These are phyloP conservation scores for Drosophila eohydei DNA, from an alignment of 2,888 invertebrate species.

Conservation along the genomic window DNA sequence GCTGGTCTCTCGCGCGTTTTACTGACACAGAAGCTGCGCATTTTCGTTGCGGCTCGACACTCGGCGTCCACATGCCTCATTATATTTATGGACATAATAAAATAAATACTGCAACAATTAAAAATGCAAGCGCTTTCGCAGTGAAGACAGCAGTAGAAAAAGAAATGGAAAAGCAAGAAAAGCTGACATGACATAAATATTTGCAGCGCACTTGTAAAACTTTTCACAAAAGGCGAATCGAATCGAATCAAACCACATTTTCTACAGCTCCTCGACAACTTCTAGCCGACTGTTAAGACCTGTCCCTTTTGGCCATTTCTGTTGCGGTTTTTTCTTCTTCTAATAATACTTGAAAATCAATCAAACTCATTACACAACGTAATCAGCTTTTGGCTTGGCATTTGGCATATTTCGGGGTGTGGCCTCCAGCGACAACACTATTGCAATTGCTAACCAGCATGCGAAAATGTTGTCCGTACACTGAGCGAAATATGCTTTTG, in stretches of 20 bases:
- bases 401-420: constrained; percentile 47
- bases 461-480: constrained; percentile 37
- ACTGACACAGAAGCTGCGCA: constrained; percentile 50
- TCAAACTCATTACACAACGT: constrained; percentile 71
- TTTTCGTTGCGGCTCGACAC: constrained; percentile 52
- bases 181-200: constrained; percentile 80
- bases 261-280: neutral
- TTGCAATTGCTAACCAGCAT: constrained; percentile 13
- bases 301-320: constrained; percentile 23
- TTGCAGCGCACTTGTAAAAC: constrained; percentile 42
- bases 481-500: neutral
- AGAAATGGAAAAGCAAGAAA: constrained; percentile 30
- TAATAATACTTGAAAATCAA: constrained; percentile 56
- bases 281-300: neutral
- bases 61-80: constrained; percentile 64
- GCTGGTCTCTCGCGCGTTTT: constrained; percentile 55
- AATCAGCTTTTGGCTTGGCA: constrained; percentile 46
- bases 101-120: constrained; percentile 81
- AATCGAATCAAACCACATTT: neutral
- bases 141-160: constrained; percentile 11
- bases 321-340: neutral
- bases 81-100: constrained; percentile 82
- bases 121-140: constrained; percentile 77
- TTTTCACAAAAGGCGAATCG: constrained; percentile 23
- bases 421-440: constrained; percentile 27